Conservation (phyloP, 1,140 invertebrate genomes). For the Platyscapa corneri region DNA sequence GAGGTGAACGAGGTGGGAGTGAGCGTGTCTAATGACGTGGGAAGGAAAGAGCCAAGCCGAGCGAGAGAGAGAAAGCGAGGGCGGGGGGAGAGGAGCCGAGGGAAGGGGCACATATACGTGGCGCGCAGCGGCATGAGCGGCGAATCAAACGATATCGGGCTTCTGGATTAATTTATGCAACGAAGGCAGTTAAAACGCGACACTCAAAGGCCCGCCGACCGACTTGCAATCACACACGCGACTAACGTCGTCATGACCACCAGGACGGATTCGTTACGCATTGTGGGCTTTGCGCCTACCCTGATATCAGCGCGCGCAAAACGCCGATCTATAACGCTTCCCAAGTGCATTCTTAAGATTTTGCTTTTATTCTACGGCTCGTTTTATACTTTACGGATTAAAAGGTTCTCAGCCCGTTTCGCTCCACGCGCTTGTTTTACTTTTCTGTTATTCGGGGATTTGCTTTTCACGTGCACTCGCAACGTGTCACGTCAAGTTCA, state of each 20-base stretch:
- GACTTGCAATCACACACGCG: constrained; percentile 64
- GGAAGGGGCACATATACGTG: background rate
- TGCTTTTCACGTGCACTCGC: background rate
- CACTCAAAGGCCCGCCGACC: constrained; percentile 71
- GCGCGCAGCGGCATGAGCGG: constrained; percentile 54
- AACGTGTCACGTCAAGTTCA: background rate
- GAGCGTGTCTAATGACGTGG: constrained; percentile 55
- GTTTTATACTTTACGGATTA: constrained; percentile 16
- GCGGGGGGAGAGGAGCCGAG: background rate
- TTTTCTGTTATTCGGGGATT: constrained; percentile 7
- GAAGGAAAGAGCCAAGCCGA: constrained; percentile 46
- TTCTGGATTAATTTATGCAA: constrained; percentile 74
- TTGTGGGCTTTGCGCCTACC: constrained; percentile 51
- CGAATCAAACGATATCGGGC: constrained; percentile 73
- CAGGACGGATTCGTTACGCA: constrained; percentile 53
- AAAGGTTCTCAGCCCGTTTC: constrained; percentile 1
- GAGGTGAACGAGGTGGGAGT: constrained; percentile 39
- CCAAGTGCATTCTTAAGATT: constrained; percentile 21
- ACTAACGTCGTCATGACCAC: constrained; percentile 59
- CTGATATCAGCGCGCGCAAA: constrained; percentile 26
- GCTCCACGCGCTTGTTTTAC: background rate
- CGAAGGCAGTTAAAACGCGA: constrained; percentile 73
- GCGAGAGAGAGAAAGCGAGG: constrained; percentile 52
- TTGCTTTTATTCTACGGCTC: constrained; percentile 16
- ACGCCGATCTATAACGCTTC: constrained; percentile 30